phyloP scores from a whole-genome alignment of 1,140 invertebrate species.

The Bombus affinis region DNA sequence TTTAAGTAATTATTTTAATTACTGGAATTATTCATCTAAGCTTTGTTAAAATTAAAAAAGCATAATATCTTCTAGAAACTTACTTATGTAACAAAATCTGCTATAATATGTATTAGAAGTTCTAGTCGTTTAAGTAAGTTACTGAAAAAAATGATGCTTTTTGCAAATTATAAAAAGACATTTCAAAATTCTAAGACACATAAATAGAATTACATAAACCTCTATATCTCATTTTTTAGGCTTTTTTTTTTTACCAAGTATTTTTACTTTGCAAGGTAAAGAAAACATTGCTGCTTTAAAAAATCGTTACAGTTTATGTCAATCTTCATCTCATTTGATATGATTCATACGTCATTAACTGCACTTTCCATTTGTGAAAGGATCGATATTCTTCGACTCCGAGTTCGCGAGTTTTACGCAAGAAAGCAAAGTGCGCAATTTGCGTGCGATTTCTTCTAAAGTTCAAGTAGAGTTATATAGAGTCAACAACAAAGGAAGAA shows the following conservation, averaged over 20 bases:
- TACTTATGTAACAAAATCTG: no score
- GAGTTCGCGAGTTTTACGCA: slow-evolving; percentile 21
- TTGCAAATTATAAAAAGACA: background rate
- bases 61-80: no score
- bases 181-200: background rate
- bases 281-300: background rate
- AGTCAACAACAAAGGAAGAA: background rate
- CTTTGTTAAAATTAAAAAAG: background rate
- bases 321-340: background rate
- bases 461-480: background rate
- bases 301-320: background rate
- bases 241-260: background rate
- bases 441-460: background rate
- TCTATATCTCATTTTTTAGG: background rate
- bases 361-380: slow-evolving; percentile 50
- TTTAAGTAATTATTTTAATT: background rate
- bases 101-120: no score
- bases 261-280: background rate
- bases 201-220: background rate
- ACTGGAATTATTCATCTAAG: background rate
- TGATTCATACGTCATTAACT: slow-evolving; percentile 31
- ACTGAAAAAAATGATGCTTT: background rate
- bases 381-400: slow-evolving; percentile 2
- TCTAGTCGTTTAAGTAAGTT: no score
- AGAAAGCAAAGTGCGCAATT: background rate